A percentile compares a stretch with the other conserved stretches of the same genome.
Conservation (phyloP, 1,140 invertebrate genomes). For the Drosophila obscura region DNA sequence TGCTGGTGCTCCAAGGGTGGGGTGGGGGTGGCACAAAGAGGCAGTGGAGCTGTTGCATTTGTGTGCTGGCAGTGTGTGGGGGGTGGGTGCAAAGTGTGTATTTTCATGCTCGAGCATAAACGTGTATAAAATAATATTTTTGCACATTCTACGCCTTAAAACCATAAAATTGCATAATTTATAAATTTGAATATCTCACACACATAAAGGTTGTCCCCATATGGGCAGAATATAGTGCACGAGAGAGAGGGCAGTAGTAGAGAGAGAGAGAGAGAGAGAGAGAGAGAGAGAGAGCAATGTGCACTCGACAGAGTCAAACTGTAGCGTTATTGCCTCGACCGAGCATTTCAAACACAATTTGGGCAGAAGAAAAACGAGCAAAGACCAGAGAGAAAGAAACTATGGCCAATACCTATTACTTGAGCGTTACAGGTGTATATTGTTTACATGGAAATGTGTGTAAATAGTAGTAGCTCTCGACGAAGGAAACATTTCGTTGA, state of each 20-base stretch:
- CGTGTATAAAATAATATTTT: conserved; percentile 80
- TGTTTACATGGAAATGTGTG: too few species aligned
- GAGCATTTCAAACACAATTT: conserved; percentile 57
- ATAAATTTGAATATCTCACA: conserved; percentile 75
- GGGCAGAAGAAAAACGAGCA: conserved; percentile 13
- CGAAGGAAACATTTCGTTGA: too few species aligned
- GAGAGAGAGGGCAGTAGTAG: not conserved
- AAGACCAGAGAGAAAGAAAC: conserved; percentile 1
- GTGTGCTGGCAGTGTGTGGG: conserved; percentile 2
- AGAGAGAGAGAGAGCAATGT: not conserved
- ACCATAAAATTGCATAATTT: conserved; percentile 80
- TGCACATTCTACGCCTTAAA: conserved; percentile 71
- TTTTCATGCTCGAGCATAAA: conserved; percentile 55
- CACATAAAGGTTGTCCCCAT: conserved; percentile 29
- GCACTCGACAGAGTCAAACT: conserved; percentile 32
- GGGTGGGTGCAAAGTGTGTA: conserved; percentile 24
- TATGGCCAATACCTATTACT: not conserved
- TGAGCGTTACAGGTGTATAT: too few species aligned
- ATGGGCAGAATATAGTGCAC: not conserved
- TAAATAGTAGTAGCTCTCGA: too few species aligned
- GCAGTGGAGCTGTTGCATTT: not conserved
- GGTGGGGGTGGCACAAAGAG: not conserved
- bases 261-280: not conserved
- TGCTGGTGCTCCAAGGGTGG: conserved; percentile 44
- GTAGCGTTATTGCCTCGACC: conserved; percentile 55